Conservation (phyloP, 2,113 vertebrate genomes). For the Spea multiplicata region DNA sequence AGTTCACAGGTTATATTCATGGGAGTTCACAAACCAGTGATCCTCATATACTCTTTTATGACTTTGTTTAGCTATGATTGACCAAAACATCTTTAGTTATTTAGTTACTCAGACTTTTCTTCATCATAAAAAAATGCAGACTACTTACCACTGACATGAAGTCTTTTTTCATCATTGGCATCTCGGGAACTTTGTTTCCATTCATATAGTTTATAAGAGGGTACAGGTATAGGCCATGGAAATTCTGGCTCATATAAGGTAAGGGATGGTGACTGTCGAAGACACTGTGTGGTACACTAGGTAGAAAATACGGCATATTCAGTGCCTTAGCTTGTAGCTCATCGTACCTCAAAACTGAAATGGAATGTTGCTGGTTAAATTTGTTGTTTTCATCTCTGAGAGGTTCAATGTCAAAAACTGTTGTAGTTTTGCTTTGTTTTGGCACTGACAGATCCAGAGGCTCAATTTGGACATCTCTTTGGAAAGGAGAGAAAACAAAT, state of each 20-base stretch:
- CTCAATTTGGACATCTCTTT: slow-evolving; percentile 59
- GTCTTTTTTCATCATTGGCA: slow-evolving; percentile 65
- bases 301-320: slow-evolving; percentile 53
- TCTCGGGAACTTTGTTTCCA: slow-evolving; percentile 55
- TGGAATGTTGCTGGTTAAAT: neutral
- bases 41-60: too few relatives aligned
- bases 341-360: neutral
- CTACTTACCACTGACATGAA: slow-evolving; percentile 63
- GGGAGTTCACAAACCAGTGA: too few relatives aligned
- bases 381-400: neutral
- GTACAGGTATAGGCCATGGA: slow-evolving; percentile 57
- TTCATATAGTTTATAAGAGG: slow-evolving; percentile 66
- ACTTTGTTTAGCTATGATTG: too few relatives aligned
- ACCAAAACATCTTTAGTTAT: too few relatives aligned
- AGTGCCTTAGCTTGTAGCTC: neutral
- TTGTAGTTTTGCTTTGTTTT: slow-evolving; percentile 50
- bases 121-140: neutral
- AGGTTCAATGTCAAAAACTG: neutral
- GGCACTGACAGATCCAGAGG: slow-evolving; percentile 75
- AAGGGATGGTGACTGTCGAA: slow-evolving; percentile 59
- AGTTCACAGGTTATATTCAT: too few relatives aligned
- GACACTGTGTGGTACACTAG: slow-evolving; percentile 56
- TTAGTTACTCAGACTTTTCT: too few relatives aligned
- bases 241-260: slow-evolving; percentile 57
- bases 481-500: slow-evolving; percentile 28